Percentiles rank a stretch among this genome's conserved stretches.
Evolutionary conservation across 2,888 invertebrate genomes (phyloP).

Genomic region (Platypus cylindrus): DNA sequence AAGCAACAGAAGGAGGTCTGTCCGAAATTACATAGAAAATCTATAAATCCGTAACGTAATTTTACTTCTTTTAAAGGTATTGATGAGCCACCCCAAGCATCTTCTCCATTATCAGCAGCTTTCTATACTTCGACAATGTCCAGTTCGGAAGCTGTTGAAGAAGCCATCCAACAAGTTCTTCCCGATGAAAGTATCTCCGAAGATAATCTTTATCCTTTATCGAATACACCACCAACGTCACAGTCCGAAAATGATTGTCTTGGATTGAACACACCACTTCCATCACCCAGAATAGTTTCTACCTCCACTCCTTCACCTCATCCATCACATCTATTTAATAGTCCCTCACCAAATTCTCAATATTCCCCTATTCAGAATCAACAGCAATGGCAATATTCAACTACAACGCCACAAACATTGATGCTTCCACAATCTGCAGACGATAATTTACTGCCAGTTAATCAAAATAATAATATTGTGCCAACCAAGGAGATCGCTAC

Average conservation of each 20-base stretch:
- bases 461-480: slow-evolving; percentile 69
- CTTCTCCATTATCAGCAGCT: slow-evolving; percentile 70
- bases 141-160: slow-evolving; percentile 76
- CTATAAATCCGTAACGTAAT: not conserved
- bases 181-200: slow-evolving; percentile 59
- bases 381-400: slow-evolving; percentile 24
- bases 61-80: slow-evolving; percentile 26
- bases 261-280: slow-evolving; percentile 40
- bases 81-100: slow-evolving; percentile 57
- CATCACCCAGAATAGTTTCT: slow-evolving; percentile 35
- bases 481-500: too few species aligned
- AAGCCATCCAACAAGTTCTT: slow-evolving; percentile 71
- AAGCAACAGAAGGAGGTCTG: slow-evolving; percentile 29
- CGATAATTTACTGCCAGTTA: slow-evolving; percentile 70
- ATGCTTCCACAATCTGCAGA: slow-evolving; percentile 85
- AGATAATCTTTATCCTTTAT: slow-evolving; percentile 38
- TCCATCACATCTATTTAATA: slow-evolving; percentile 14
- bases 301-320: slow-evolving; percentile 23
- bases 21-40: not conserved
- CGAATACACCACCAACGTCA: slow-evolving; percentile 43
- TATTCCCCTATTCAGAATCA: slow-evolving; percentile 17
- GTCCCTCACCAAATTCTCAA: slow-evolving; percentile 15
- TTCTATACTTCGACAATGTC: slow-evolving; percentile 78
- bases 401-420: slow-evolving; percentile 49
- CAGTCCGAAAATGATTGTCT: slow-evolving; percentile 43